Base-by-base conservation (phyloP, 2,888 invertebrate species). In the Noctua janthe region DNA sequence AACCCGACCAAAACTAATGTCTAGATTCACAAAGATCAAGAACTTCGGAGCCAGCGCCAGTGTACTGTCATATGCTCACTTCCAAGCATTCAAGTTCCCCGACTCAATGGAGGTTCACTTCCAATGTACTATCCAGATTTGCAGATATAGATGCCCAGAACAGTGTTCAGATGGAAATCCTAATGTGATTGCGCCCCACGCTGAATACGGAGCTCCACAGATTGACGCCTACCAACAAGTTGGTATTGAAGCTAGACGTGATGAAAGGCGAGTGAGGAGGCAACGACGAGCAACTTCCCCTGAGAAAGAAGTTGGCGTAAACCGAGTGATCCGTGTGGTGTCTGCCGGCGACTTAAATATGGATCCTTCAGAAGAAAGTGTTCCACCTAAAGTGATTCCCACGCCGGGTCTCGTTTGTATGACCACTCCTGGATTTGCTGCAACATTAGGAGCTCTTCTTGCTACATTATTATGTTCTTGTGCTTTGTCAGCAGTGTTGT, bases 61-160 rank as follows among this genome's bases (percentile, higher is more conserved):
- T 15, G 99, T 99, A 0, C 96, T 99, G 1, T 99, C 99, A 0
- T 99, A 99, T 93, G 99, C 99, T 0, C 99, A 99, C 94, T 99
- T 99, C 98, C 99, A 99, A 96, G 99, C 99, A 0, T 99, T 99
- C 95, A 99, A 99, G 93, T 99, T 99, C 97, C 99, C 99, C 0
- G 99, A 99, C 93, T 99, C 99, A 1, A 99, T 99, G 99, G 99
- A 99, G 94, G 99, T 99, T 0, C 99, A 99, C 94, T 99, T 99
- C 97, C 99, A 99, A 94, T 99, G 99, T 94, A 99, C 99, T 54
- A 99, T 99, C 86, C 99, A 99, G 94, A 99, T 99, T 91, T 99
- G 99, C 94, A 97, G 99, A 89, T 99, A 99, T 92, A 98, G 99
- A 91, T 99, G 99, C 92, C 99, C 99, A 0, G 99, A 99, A 88